Percentiles rank a stretch among this genome's conserved stretches.
Conservation (phyloP, 2,797 vertebrate genomes). For the Tangara arthus region DNA sequence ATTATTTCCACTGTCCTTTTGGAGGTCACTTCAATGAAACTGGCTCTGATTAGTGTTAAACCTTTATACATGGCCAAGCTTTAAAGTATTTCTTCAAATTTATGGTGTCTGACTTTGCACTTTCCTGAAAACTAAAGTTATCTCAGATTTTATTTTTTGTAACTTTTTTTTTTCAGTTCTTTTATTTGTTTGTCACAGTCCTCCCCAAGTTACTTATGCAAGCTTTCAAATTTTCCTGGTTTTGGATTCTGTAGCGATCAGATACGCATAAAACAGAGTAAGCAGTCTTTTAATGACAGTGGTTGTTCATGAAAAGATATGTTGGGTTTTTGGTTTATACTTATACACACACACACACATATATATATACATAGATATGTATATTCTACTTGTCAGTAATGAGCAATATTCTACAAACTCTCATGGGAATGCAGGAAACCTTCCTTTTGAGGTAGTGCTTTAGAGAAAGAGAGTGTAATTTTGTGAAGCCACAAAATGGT, state of each 20-base stretch:
- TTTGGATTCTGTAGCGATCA: background rate
- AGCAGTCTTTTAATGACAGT: background rate
- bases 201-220: background rate
- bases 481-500: background rate
- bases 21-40: background rate
- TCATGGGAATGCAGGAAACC: background rate
- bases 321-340: background rate
- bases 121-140: background rate
- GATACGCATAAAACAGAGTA: background rate
- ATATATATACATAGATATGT: background rate
- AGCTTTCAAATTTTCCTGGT: background rate
- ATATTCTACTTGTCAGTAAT: background rate
- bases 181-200: background rate
- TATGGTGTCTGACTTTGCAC: background rate
- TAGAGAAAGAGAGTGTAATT: background rate
- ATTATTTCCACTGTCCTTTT: background rate
- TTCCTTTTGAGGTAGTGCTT: background rate
- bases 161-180: background rate
- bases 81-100: background rate
- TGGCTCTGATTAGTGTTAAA: background rate
- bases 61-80: background rate
- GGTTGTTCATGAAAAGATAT: background rate
- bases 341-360: too few species aligned
- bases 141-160: background rate
- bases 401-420: background rate